These are phyloP conservation scores for Choreutis nemorana DNA, from an alignment of 2,888 invertebrate genomes.

Conservation along the genomic window DNA sequence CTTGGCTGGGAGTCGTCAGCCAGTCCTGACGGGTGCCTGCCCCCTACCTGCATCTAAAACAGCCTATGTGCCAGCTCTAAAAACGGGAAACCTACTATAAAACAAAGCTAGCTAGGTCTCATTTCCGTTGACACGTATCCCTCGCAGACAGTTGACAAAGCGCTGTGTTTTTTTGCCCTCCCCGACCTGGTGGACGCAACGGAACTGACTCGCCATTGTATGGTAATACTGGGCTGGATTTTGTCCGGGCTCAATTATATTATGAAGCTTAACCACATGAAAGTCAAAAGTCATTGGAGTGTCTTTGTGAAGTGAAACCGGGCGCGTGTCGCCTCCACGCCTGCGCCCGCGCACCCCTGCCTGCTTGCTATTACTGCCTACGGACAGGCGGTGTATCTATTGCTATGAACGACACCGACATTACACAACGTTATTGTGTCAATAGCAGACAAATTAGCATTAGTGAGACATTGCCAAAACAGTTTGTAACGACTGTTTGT, in stretches of 20 bases:
- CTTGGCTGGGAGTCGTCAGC: slow-evolving; percentile 60
- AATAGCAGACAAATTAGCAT: too few relatives aligned
- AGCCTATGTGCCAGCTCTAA: slow-evolving; percentile 12
- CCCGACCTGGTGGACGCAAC: slow-evolving; percentile 58
- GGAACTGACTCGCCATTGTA: slow-evolving; percentile 62
- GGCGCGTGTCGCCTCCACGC: slow-evolving; percentile 20
- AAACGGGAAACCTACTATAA: background rate
- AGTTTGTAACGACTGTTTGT: too few relatives aligned
- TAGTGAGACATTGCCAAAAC: too few relatives aligned
- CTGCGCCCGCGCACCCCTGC: slow-evolving; percentile 14
- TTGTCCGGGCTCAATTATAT: slow-evolving; percentile 64
- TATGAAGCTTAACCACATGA: slow-evolving; percentile 60
- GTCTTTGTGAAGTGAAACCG: slow-evolving; percentile 34
- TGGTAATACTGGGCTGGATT: slow-evolving; percentile 63
- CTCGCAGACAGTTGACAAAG: slow-evolving; percentile 11
- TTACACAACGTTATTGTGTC: too few relatives aligned
- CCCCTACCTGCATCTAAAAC: slow-evolving; percentile 22
- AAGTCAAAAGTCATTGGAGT: slow-evolving; percentile 62
- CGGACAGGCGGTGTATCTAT: too few relatives aligned
- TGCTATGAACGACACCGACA: background rate
- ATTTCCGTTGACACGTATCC: background rate
- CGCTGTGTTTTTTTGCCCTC: slow-evolving; percentile 59
- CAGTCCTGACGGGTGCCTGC: slow-evolving; percentile 59
- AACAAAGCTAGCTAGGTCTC: background rate
- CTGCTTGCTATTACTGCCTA: too few relatives aligned